Evolutionary conservation across 1,140 invertebrate genomes (phyloP).

Genomic region (Heliothis subflexa): DNA sequence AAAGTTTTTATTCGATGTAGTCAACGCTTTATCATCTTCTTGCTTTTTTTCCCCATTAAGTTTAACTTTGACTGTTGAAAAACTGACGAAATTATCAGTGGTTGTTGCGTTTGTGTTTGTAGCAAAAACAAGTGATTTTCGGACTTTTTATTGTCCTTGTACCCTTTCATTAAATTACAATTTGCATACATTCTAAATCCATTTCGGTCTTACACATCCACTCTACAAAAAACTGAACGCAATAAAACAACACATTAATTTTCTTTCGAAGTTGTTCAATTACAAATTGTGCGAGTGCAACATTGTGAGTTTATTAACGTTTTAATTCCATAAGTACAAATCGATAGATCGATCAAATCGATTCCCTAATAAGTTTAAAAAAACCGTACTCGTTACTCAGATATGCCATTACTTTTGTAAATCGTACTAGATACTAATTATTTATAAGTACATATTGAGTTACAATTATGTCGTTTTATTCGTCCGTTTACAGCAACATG

Average conservation of each 20-base stretch:
- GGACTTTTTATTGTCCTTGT: not conserved
- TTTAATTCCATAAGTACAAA: conserved; percentile 23
- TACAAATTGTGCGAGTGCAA: not conserved
- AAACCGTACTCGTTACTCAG: conserved; percentile 11
- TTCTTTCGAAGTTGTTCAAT: conserved; percentile 1
- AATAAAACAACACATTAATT: conserved; percentile 16
- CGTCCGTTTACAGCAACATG: conserved; percentile 69
- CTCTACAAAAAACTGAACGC: not conserved
- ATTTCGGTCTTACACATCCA: conserved; percentile 1
- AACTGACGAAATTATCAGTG: not conserved
- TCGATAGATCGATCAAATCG: not conserved
- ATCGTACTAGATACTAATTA: conserved; percentile 42
- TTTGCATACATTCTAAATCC: conserved; percentile 1
- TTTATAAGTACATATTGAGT: conserved; percentile 43
- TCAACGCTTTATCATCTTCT: not conserved
- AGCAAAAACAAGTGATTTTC: conserved; percentile 3
- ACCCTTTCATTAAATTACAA: conserved; percentile 1
- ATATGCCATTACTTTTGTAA: conserved; percentile 40
- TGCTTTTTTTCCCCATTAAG: not conserved
- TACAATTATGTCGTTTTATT: conserved; percentile 57
- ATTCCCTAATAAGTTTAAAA: conserved; percentile 37
- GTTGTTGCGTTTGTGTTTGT: conserved; percentile 1
- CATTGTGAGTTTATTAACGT: not conserved
- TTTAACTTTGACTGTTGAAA: not conserved
- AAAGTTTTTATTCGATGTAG: not conserved